A percentile compares a stretch with the other conserved stretches of the same genome.
Evolutionary conservation across 2,888 invertebrate species (phyloP).

Genomic region (Agriotes lineatus): DNA sequence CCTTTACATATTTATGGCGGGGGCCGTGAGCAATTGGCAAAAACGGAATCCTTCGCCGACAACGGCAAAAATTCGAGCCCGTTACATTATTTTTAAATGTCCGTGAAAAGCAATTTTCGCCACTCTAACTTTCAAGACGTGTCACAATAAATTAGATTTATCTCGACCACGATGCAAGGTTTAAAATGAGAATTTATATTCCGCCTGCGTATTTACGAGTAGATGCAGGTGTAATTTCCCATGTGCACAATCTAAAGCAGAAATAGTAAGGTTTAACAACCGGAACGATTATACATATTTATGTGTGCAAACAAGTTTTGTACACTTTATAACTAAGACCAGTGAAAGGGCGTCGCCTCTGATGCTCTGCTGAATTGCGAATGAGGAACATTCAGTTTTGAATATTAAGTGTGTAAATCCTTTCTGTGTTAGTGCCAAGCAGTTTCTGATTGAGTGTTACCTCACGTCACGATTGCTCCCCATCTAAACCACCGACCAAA

Average conservation of each 20-base stretch:
- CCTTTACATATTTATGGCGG: background rate
- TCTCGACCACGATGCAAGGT: constrained; percentile 46
- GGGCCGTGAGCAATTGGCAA: background rate
- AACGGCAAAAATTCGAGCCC: background rate
- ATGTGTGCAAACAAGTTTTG: constrained; percentile 7
- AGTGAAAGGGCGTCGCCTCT: background rate
- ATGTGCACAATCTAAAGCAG: constrained; percentile 37
- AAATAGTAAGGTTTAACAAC: constrained; percentile 31
- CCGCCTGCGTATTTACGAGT: constrained; percentile 42
- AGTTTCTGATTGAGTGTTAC: too few species aligned
- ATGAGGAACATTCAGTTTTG: background rate
- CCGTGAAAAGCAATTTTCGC: constrained; percentile 42
- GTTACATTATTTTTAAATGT: constrained; percentile 29
- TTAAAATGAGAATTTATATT: constrained; percentile 50
- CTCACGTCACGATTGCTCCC: too few species aligned
- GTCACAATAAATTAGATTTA: constrained; percentile 52
- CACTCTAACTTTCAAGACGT: constrained; percentile 47
- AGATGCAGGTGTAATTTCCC: constrained; percentile 44
- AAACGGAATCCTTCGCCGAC: background rate
- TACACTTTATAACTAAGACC: constrained; percentile 8
- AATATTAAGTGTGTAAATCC: background rate
- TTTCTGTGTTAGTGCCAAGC: too few species aligned
- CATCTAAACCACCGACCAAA: too few species aligned
- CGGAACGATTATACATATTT: constrained; percentile 31
- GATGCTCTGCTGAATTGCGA: background rate